Evolutionary conservation across 2,888 invertebrate species (phyloP).

Genomic region (Clanis bilineata): DNA sequence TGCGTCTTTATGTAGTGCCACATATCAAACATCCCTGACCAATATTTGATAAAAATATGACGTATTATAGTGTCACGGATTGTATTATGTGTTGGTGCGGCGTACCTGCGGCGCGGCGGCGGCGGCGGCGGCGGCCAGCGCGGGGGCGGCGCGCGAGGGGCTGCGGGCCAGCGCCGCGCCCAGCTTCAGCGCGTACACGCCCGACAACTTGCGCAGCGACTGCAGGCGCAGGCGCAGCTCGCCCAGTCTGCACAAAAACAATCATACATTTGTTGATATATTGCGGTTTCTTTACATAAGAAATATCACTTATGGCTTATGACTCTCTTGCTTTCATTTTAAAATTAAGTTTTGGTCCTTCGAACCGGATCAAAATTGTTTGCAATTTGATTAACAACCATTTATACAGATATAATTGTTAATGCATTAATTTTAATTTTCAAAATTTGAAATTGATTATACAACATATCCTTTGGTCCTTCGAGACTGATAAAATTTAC

Average conservation of each 20-base stretch:
- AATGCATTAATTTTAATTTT: background rate
- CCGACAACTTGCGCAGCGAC: constrained; percentile 90
- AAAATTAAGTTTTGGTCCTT: background rate
- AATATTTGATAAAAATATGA: background rate
- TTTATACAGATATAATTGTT: background rate
- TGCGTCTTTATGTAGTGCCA: background rate
- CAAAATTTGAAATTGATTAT: background rate
- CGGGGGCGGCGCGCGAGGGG: constrained; percentile 71
- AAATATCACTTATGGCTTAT: background rate
- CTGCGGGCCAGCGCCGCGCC: constrained; percentile 90
- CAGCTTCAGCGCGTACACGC: constrained; percentile 91
- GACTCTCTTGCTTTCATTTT: background rate
- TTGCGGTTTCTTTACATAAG: too few species aligned
- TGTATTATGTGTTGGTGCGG: background rate
- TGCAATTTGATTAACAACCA: too few species aligned
- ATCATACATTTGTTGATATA: background rate
- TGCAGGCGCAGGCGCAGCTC: constrained; percentile 91
- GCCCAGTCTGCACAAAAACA: constrained; percentile 80
- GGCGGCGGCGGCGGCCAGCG: constrained; percentile 41
- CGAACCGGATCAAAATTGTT: background rate
- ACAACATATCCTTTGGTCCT: background rate
- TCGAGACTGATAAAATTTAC: background rate
- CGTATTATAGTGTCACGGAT: too few species aligned
- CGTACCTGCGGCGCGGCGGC: constrained; percentile 54
- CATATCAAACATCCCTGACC: too few species aligned